These are phyloP conservation scores for Eublepharis macularius DNA, from an alignment of 2,113 vertebrate genomes.

Conservation along the genomic window DNA sequence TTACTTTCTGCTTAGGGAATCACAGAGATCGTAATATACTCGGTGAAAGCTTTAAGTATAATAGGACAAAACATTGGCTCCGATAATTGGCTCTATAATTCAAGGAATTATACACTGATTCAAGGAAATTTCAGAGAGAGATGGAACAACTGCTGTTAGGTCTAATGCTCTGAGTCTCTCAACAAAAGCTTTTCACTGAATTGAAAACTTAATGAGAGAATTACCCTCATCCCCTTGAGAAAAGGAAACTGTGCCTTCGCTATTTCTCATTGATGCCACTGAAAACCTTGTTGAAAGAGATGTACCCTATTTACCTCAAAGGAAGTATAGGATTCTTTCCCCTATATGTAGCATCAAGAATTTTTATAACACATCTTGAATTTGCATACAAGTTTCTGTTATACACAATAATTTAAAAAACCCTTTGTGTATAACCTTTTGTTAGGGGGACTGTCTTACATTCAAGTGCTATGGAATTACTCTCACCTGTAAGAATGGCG, in stretches of 20 bases:
- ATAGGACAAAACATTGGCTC: neutral
- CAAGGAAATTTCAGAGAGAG: neutral
- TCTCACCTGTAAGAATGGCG: no score
- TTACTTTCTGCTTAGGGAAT: neutral
- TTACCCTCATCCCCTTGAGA: neutral
- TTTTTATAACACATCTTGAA: no score
- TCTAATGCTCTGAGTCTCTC: neutral
- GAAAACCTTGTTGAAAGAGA: conserved; percentile 1
- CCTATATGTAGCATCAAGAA: no score
- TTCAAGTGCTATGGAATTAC: no score
- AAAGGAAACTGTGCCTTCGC: neutral
- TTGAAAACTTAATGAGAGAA: neutral
- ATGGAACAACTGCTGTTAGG: neutral
- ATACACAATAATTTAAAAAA: no score
- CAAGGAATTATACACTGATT: neutral
- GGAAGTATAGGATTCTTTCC: neutral
- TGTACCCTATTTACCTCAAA: neutral
- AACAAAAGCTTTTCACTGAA: neutral
- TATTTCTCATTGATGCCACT: neutral
- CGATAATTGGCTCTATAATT: neutral
- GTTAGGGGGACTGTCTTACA: no score
- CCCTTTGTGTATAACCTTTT: no score
- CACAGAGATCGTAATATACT: neutral
- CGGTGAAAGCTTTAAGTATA: neutral
- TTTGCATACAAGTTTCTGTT: no score